Evolutionary conservation across 2,888 invertebrate species (phyloP).

Genomic region (Agriotes lineatus): DNA sequence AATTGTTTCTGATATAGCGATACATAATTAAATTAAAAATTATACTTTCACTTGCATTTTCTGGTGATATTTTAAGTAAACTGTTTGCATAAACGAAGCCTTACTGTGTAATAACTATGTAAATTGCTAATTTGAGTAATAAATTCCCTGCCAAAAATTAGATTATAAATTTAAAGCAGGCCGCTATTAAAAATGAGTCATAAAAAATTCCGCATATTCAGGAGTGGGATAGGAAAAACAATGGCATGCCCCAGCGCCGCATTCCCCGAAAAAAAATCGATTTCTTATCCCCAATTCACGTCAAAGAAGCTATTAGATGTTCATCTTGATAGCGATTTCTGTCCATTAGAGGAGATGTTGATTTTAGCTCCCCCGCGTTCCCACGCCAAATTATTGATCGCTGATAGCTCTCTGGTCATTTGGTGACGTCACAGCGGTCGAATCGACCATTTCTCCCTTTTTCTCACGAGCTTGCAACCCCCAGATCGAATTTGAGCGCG

Average conservation of each 20-base stretch:
- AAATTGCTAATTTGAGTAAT: conserved; percentile 8
- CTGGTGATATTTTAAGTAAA: too few species aligned
- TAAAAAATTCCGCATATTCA: neutral
- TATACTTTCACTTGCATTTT: too few species aligned
- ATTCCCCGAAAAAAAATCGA: conserved; percentile 7
- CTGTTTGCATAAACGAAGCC: too few species aligned
- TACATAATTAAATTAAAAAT: too few species aligned
- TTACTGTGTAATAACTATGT: too few species aligned
- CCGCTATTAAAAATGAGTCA: too few species aligned
- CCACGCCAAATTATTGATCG: conserved; percentile 64
- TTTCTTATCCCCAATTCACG: conserved; percentile 6
- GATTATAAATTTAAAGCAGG: too few species aligned
- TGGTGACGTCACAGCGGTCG: conserved; percentile 64
- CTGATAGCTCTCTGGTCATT: conserved; percentile 59
- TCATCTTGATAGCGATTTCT: conserved; percentile 33
- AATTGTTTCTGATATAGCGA: too few species aligned
- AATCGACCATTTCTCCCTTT: conserved; percentile 58
- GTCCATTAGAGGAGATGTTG: conserved; percentile 39
- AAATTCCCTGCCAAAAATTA: neutral
- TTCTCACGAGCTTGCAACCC: conserved; percentile 43
- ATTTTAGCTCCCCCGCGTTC: conserved; percentile 41
- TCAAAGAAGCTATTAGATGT: conserved; percentile 17
- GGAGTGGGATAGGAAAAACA: neutral
- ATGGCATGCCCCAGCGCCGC: neutral
- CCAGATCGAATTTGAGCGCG: conserved; percentile 46